These are phyloP conservation scores for Patella pellucida DNA, from an alignment of 2,888 invertebrate genomes.

Conservation along the genomic window DNA sequence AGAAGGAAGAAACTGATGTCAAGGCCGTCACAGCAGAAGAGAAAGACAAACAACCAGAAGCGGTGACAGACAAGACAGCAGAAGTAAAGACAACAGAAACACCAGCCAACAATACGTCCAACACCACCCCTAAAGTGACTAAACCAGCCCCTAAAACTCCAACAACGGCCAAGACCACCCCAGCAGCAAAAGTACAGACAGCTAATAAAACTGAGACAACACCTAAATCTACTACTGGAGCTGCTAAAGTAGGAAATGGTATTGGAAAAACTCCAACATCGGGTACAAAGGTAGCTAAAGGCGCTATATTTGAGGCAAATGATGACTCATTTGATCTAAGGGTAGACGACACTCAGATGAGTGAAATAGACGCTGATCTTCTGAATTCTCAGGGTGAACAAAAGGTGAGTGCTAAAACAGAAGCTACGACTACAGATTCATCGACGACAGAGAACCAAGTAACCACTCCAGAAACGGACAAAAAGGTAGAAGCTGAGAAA, in stretches of 20 bases:
- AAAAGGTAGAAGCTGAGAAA: slow-evolving; percentile 37
- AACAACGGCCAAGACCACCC: slow-evolving; percentile 7
- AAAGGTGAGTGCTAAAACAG: slow-evolving; percentile 34
- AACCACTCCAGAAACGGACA: slow-evolving; percentile 20
- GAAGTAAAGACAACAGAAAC: background rate
- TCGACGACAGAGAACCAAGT: slow-evolving; percentile 14
- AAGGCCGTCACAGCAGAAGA: slow-evolving; percentile 73
- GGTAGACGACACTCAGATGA: slow-evolving; percentile 68
- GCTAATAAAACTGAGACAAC: slow-evolving; percentile 6
- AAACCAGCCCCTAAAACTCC: background rate
- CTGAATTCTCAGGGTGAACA: slow-evolving; percentile 31
- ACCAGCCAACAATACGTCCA: too few relatives aligned
- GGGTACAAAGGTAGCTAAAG: slow-evolving; percentile 37
- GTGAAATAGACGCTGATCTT: slow-evolving; percentile 69
- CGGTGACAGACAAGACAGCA: background rate
- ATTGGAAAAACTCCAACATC: slow-evolving; percentile 8
- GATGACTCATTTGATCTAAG: slow-evolving; percentile 70
- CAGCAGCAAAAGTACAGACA: slow-evolving; percentile 3
- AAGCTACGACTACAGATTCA: slow-evolving; percentile 25
- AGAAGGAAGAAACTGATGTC: slow-evolving; percentile 72
- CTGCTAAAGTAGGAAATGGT: background rate
- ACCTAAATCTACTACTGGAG: background rate
- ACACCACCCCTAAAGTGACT: background rate
- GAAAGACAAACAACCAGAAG: background rate
- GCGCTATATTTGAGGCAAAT: slow-evolving; percentile 46